Evolutionary conservation across 2,797 vertebrate genomes (phyloP).

Genomic region (Loriculus beryllinus): DNA sequence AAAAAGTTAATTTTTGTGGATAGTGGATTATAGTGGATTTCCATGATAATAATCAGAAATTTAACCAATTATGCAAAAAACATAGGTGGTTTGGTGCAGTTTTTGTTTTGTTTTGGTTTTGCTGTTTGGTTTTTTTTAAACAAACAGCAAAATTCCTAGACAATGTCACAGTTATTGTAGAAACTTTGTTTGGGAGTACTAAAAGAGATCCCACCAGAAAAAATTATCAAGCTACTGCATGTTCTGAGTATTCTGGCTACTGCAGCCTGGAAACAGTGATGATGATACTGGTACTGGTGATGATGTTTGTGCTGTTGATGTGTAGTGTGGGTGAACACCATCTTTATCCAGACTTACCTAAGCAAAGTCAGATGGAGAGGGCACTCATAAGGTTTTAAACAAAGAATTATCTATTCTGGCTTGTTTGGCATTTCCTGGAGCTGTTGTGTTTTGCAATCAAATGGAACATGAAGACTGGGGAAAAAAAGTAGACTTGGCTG

Average conservation of each 20-base stretch:
- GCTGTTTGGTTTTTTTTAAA: background rate
- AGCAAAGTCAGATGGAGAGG: background rate
- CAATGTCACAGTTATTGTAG: background rate
- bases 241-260: background rate
- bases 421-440: background rate
- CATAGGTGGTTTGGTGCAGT: background rate
- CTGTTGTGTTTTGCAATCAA: background rate
- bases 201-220: background rate
- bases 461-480: background rate
- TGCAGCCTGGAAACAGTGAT: background rate
- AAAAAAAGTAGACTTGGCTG: background rate
- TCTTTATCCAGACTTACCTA: background rate
- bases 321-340: background rate
- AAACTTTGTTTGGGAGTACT: background rate
- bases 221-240: background rate
- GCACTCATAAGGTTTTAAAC: background rate
- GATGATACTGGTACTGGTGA: no score
- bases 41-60: background rate
- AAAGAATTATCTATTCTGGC: background rate
- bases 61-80: background rate
- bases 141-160: background rate
- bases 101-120: background rate
- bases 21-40: background rate
- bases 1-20: background rate
- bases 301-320: background rate